These are phyloP conservation scores for Lates japonicus DNA, from an alignment of 2,797 vertebrate species.

Conservation along the genomic window DNA sequence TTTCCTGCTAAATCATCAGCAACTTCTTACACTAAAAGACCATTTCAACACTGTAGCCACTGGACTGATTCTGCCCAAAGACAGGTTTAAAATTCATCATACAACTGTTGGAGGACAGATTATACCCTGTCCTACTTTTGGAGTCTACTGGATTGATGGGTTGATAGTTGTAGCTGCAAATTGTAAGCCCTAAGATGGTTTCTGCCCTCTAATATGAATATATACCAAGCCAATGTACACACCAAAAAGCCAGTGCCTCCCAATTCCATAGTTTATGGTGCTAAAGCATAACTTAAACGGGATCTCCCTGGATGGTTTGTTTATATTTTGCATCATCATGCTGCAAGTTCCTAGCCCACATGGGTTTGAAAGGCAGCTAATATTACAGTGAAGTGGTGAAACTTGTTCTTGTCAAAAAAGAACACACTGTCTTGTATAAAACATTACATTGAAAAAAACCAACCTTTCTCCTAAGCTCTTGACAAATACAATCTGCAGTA, in stretches of 20 bases:
- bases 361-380: not conserved
- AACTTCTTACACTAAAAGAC: not conserved
- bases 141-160: not conserved
- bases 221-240: not conserved
- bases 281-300: not conserved
- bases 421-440: not conserved
- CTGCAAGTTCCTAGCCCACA: not conserved
- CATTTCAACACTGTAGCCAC: not conserved
- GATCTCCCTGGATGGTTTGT: not conserved
- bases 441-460: not conserved
- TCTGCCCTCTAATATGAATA: not conserved
- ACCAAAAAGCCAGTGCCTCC: not conserved
- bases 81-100: not conserved
- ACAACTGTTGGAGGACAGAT: not conserved
- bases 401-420: not conserved
- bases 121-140: not conserved
- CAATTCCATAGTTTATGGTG: not conserved
- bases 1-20: not conserved
- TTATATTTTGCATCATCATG: not conserved
- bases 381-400: not conserved
- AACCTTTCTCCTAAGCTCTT: too few species aligned
- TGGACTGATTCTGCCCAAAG: not conserved
- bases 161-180: not conserved
- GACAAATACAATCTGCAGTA: not conserved
- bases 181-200: not conserved